These are phyloP conservation scores for Thereva nobilitata DNA, from an alignment of 2,888 invertebrate genomes.

Conservation along the genomic window DNA sequence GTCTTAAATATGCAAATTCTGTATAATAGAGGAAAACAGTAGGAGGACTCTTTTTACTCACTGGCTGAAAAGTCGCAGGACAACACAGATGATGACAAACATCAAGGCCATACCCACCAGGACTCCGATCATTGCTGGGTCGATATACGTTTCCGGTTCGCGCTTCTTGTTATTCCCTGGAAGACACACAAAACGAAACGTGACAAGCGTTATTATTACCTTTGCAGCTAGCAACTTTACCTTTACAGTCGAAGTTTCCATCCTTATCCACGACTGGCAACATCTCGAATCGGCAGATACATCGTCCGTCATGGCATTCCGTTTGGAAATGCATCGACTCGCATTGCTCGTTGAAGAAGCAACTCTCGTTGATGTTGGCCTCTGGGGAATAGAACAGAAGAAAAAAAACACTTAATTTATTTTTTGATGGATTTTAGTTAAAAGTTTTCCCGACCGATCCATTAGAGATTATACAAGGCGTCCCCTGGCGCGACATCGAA, in stretches of 20 bases:
- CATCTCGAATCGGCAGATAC: conserved; percentile 80
- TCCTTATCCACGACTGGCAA: conserved; percentile 70
- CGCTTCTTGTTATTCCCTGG: conserved; percentile 63
- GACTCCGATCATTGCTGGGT: conserved; percentile 89
- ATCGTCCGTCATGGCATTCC: conserved; percentile 78
- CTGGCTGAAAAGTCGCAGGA: conserved; percentile 90
- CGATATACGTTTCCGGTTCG: conserved; percentile 70
- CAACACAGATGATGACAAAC: conserved; percentile 93
- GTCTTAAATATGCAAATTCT: background rate
- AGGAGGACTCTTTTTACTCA: conserved; percentile 59
- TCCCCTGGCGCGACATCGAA: background rate
- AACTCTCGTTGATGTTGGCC: conserved; percentile 78
- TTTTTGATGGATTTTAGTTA: background rate
- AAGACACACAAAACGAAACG: conserved; percentile 20
- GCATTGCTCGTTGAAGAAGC: conserved; percentile 84
- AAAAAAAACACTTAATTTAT: background rate
- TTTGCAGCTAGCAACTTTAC: conserved; percentile 59
- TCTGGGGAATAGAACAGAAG: conserved; percentile 60
- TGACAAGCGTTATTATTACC: background rate
- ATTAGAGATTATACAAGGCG: background rate
- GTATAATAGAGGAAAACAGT: conserved; percentile 28
- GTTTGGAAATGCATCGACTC: conserved; percentile 74
- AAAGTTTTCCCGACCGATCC: background rate
- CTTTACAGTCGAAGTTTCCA: conserved; percentile 73
- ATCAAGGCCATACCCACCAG: conserved; percentile 89